Evolutionary conservation across 2,113 vertebrate genomes (phyloP).

Genomic region (Suricata suricatta): DNA sequence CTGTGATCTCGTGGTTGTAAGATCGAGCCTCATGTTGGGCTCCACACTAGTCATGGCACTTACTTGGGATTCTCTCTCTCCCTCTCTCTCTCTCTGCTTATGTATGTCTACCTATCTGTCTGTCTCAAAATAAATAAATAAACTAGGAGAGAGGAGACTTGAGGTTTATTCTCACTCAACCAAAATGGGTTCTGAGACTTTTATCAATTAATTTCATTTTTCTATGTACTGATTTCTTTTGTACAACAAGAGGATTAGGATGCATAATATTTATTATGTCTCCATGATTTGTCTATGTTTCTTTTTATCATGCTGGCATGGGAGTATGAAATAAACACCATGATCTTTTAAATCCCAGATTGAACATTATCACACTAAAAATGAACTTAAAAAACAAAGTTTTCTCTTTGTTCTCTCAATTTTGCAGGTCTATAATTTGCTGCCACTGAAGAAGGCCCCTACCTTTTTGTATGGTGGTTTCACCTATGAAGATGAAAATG

Average conservation of each 20-base stretch:
- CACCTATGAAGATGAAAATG: fast-evolving
- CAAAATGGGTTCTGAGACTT: neutral
- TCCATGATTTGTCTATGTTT: neutral
- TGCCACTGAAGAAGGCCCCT: conserved; percentile 45
- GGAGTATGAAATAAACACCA: neutral
- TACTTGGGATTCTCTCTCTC: too few relatives aligned
- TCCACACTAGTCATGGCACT: too few relatives aligned
- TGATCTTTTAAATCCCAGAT: neutral
- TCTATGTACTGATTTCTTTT: neutral
- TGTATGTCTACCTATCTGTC: too few relatives aligned
- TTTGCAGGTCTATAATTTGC: conserved; percentile 79
- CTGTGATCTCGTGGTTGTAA: too few relatives aligned
- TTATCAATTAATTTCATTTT: neutral
- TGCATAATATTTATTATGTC: neutral
- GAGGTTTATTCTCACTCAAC: neutral
- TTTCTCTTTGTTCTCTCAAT: conserved; percentile 23
- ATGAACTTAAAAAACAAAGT: neutral
- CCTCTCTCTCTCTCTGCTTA: too few relatives aligned
- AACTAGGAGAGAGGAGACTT: neutral
- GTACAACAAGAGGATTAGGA: neutral
- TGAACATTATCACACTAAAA: neutral
- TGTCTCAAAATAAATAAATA: too few relatives aligned
- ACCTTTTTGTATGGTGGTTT: fast-evolving
- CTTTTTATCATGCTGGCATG: neutral
- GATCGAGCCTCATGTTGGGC: too few relatives aligned